Conservation (phyloP, 2,797 vertebrate genomes). For the Phrynocephalus forsythii region DNA sequence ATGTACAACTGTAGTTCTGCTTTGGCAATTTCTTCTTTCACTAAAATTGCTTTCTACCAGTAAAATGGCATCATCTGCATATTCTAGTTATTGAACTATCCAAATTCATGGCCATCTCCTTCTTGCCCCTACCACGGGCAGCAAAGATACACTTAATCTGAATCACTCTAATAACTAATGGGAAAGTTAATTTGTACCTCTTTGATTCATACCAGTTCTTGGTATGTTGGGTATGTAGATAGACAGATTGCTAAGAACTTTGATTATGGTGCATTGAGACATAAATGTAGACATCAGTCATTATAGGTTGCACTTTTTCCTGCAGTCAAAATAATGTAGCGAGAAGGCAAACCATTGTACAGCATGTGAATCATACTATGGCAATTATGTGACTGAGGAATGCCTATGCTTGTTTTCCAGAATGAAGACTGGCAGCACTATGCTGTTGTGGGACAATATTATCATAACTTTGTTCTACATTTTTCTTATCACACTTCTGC, state of each 20-base stretch:
- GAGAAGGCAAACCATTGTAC: background rate
- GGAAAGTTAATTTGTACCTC: background rate
- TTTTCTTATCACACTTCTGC: background rate
- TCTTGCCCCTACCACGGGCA: background rate
- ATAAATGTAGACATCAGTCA: background rate
- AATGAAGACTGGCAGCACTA: conserved; percentile 5
- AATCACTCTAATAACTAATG: background rate
- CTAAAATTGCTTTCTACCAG: too few species aligned
- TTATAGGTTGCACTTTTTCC: background rate
- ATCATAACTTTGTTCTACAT: conserved; percentile 4
- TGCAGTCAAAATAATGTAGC: background rate
- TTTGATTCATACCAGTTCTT: background rate
- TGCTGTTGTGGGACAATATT: background rate
- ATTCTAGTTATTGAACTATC: background rate
- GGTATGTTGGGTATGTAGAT: background rate
- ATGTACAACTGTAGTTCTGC: too few species aligned
- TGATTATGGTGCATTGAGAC: background rate
- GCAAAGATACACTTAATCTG: background rate
- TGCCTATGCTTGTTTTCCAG: background rate
- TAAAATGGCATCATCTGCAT: too few species aligned
- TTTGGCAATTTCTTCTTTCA: too few species aligned
- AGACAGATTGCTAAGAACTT: background rate
- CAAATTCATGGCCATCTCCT: background rate
- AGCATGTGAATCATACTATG: background rate
- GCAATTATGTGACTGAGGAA: background rate